These are phyloP conservation scores for Onychorhynchus coronatus DNA, from an alignment of 2,113 vertebrate species.

Conservation along the genomic window DNA sequence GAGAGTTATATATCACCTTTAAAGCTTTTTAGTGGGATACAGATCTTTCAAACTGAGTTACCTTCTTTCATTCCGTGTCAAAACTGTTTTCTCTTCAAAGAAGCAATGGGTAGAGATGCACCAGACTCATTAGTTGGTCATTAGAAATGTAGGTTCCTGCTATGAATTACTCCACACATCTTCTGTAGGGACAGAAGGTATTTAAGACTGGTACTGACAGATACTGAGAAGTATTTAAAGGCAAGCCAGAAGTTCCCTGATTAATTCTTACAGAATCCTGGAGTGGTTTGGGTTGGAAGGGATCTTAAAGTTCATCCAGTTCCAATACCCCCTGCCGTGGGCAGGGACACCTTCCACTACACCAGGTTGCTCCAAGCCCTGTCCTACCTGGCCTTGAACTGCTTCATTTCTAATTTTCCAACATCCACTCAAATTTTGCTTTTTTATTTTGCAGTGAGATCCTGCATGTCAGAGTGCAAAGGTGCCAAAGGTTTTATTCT, in stretches of 20 bases:
- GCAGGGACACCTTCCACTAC: background rate
- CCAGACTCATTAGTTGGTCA: background rate
- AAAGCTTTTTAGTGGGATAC: background rate
- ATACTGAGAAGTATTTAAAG: background rate
- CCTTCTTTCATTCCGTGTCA: background rate
- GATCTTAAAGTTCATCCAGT: background rate
- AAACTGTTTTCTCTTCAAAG: background rate
- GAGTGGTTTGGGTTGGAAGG: background rate
- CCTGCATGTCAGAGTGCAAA: fast-evolving
- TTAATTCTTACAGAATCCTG: background rate
- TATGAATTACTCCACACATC: background rate
- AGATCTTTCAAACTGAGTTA: background rate
- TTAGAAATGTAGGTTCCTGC: background rate
- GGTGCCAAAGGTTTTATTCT: background rate
- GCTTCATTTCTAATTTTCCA: background rate
- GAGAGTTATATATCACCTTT: background rate
- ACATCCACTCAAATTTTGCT: background rate
- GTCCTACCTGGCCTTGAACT: background rate
- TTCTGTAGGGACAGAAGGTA: background rate
- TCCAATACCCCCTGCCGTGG: background rate
- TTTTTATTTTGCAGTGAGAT: background rate
- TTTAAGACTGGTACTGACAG: background rate
- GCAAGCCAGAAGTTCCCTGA: background rate
- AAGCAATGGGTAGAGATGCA: background rate
- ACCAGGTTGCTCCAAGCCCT: background rate